Conservation (phyloP, 2,888 invertebrate species). For the Polietes domitor region DNA sequence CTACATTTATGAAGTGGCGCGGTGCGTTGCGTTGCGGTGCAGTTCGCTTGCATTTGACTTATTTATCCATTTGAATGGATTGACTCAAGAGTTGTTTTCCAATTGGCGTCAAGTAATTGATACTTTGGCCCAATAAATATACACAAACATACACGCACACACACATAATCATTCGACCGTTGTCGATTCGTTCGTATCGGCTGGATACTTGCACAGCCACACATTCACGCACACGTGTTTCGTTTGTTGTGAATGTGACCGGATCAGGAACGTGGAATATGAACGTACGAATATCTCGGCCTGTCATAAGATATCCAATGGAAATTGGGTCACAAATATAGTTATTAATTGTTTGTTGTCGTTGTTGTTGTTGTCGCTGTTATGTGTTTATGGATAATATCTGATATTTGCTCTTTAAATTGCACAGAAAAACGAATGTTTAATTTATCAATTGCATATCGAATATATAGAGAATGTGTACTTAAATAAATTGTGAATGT, state of each 20-base stretch:
- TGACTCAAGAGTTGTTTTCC: slow-evolving; percentile 24
- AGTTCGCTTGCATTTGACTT: slow-evolving; percentile 26
- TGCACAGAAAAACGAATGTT: not conserved
- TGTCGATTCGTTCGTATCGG: not conserved
- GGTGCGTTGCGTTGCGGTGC: not conserved
- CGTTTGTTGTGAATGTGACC: not conserved
- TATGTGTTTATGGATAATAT: slow-evolving; percentile 55
- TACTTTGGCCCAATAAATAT: slow-evolving; percentile 65
- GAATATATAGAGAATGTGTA: too few relatives aligned
- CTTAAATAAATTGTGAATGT: too few relatives aligned
- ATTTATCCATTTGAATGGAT: slow-evolving; percentile 47
- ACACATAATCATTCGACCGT: not conserved
- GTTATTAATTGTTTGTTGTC: slow-evolving; percentile 59
- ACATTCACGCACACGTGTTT: not conserved
- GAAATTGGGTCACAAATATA: slow-evolving; percentile 62
- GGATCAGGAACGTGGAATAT: not conserved
- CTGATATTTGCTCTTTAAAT: slow-evolving; percentile 26
- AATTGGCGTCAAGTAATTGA: slow-evolving; percentile 64
- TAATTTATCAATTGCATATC: slow-evolving; percentile 2
- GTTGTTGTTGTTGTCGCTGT: slow-evolving; percentile 41
- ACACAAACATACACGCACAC: slow-evolving; percentile 32
- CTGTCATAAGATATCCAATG: slow-evolving; percentile 58
- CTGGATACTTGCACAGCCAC: not conserved
- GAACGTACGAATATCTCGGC: slow-evolving; percentile 10
- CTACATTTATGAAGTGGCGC: not conserved